Evolutionary conservation across 2,113 vertebrate species (phyloP), one percentile per base, ranked within the genome.

Genomic region (Brienomyrus brachyistius): DNA sequence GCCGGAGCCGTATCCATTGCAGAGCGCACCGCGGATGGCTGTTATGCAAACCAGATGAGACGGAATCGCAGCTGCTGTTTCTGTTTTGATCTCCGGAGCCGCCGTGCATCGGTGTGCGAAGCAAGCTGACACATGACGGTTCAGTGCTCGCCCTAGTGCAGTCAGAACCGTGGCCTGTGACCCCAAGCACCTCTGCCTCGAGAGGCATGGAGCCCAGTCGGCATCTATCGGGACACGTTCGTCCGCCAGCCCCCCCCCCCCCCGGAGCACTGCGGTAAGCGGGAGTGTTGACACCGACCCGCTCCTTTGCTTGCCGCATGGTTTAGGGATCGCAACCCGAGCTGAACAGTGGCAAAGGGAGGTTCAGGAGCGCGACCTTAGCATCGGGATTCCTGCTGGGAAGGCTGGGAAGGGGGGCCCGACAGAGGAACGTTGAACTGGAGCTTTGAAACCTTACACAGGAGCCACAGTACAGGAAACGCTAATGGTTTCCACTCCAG

Each of bases 11-110:
- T 94, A 94, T 95, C 93, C 92, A 91, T 94, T 95, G 93, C 93
- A 93, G 92, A 40, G 89, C 10, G 88, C 91, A 92, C 91, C 94
- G 95, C 90, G 94, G 93, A 92, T 31, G 1, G 90, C 90, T 91
- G 92, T 95, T 94, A 96, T 92, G 90, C 85, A 92, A 95, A 94
- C 94, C 94, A 96, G 95, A 96, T 95, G 93, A 94, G 91, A 89
- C 23, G 89, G 91, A 91, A 90, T 90, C 88, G 90, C 83, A 92
- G 91, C 59, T 91, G 91, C 92, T 94, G 93, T 95, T 94, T 92
- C 92, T 92, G 91, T 92, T 93, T 88, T 86, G 91, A 94, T 93
- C 91, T 93, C 94, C 90, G 93, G 91, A 92, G 91, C 92, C 90
- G 66, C 92, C 91, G 91, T 87, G 90, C 83, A 88, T 70, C 92